Evolutionary conservation across 2,797 vertebrate species (phyloP).

Genomic region (Rhincodon typus): DNA sequence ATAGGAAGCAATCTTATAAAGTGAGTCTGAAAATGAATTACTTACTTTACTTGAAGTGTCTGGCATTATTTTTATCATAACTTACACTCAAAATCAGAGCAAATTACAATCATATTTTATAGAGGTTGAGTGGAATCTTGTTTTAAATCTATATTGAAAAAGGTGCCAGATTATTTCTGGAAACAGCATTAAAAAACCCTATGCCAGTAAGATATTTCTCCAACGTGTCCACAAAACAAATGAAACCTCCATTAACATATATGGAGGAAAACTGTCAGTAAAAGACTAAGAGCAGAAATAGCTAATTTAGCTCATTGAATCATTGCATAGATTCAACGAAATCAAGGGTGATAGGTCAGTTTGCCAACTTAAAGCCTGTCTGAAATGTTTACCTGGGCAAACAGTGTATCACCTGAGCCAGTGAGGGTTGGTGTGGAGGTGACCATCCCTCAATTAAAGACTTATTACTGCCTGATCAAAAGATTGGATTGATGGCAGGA

Average conservation of each 20-base stretch:
- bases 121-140: background rate
- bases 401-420: too few relatives aligned
- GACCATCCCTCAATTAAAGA: too few relatives aligned
- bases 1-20: too few relatives aligned
- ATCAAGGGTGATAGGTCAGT: too few relatives aligned
- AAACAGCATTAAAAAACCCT: background rate
- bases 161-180: background rate
- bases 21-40: background rate
- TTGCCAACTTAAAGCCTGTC: too few relatives aligned
- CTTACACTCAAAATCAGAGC: background rate
- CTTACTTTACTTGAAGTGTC: background rate
- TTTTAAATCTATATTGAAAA: too few relatives aligned
- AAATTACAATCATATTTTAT: background rate
- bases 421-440: too few relatives aligned
- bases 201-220: background rate
- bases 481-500: too few relatives aligned
- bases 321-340: too few relatives aligned
- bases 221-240: background rate
- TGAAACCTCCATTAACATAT: background rate
- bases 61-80: background rate
- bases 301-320: too few relatives aligned
- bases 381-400: too few relatives aligned
- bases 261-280: background rate
- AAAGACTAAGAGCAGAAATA: background rate
- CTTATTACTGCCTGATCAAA: too few relatives aligned